These are phyloP conservation scores for Harpagoxenus sublaevis DNA, from an alignment of 2,888 invertebrate genomes.

Conservation along the genomic window DNA sequence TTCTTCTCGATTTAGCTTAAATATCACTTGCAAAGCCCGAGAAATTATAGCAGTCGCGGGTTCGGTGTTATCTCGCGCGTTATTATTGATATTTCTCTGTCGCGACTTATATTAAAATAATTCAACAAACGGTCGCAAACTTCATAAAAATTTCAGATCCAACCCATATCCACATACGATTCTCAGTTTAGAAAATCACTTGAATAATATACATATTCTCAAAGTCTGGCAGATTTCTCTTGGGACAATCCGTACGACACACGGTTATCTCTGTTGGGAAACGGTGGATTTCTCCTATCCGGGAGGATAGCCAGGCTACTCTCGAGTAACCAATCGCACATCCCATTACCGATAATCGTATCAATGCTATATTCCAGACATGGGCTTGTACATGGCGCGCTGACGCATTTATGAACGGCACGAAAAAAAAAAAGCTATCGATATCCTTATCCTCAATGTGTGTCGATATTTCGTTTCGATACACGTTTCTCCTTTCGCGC, in stretches of 20 bases:
- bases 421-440: not conserved
- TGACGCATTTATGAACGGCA: conserved; percentile 18
- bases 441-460: not conserved
- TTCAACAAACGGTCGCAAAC: conserved; percentile 1
- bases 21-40: not conserved
- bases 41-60: not conserved
- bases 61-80: too few relatives aligned
- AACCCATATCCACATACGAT: conserved; percentile 14
- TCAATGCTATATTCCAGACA: conserved; percentile 37
- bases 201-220: conserved; percentile 31
- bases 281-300: not conserved
- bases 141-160: conserved; percentile 32
- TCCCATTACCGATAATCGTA: conserved; percentile 42
- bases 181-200: conserved; percentile 36
- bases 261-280: conserved; percentile 25
- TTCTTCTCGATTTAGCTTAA: not conserved
- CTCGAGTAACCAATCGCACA: conserved; percentile 6
- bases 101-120: not conserved
- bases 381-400: not conserved
- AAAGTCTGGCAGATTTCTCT: conserved; percentile 44
- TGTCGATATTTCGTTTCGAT: not conserved
- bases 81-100: not conserved
- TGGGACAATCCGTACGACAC: not conserved
- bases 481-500: not conserved
- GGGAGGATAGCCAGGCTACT: not conserved